phyloP scores from a whole-genome alignment of 2,888 invertebrate genomes.

The Drosophila mimica region DNA sequence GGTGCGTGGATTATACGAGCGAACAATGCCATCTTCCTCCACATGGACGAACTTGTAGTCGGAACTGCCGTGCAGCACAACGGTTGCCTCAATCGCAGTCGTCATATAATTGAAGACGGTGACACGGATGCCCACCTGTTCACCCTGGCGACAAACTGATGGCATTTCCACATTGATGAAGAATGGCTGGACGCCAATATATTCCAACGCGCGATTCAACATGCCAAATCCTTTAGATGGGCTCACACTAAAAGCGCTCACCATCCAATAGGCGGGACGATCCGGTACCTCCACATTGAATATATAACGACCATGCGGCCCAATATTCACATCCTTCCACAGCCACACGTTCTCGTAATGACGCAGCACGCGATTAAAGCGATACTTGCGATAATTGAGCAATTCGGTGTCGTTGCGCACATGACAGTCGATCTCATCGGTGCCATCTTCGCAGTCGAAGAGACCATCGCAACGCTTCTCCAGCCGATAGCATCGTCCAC shows the following conservation, averaged over 20 bases:
- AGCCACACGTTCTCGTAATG: constrained; percentile 98
- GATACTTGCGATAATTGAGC: constrained; percentile 90
- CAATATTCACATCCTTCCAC: constrained; percentile 97
- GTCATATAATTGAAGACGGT: constrained; percentile 97
- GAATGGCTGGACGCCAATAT: constrained; percentile 95
- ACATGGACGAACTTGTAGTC: constrained; percentile 97
- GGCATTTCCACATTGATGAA: constrained; percentile 98
- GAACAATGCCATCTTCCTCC: constrained; percentile 93
- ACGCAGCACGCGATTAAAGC: constrained; percentile 94
- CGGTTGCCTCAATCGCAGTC: constrained; percentile 92
- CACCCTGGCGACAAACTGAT: constrained; percentile 92
- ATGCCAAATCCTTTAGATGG: constrained; percentile 94
- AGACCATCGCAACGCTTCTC: constrained; percentile 92
- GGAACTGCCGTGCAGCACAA: constrained; percentile 93
- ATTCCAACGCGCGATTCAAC: constrained; percentile 92
- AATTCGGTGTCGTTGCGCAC: constrained; percentile 89
- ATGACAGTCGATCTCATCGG: constrained; percentile 93
- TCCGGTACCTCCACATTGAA: constrained; percentile 94
- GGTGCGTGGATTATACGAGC: constrained; percentile 95
- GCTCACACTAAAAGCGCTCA: constrained; percentile 96
- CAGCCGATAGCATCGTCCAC: constrained; percentile 91
- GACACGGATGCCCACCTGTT: constrained; percentile 96
- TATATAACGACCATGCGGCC: constrained; percentile 94
- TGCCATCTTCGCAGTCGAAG: constrained; percentile 93
- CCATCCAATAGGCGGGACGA: constrained; percentile 95